Conservation (phyloP, 2,888 invertebrate genomes). For the Torymus texanus region DNA sequence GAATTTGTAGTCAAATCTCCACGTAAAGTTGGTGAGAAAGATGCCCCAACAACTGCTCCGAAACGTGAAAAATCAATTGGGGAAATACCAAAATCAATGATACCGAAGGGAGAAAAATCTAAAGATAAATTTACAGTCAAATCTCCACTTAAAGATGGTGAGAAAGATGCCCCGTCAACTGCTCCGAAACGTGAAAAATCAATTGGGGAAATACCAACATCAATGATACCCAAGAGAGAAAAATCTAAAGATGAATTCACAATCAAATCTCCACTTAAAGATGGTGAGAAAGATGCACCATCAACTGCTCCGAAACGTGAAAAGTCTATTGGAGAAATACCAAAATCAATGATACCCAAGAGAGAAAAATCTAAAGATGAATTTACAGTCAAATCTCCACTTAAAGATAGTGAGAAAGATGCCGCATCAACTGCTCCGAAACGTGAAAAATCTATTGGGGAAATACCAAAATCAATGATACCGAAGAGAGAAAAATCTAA, state of each 20-base stretch:
- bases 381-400: neutral
- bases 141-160: conserved; percentile 3
- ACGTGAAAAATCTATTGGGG: too few species aligned
- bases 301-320: too few species aligned
- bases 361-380: neutral
- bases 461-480: too few species aligned
- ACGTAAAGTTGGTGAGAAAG: neutral
- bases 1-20: conserved; percentile 31
- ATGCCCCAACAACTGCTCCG: too few species aligned
- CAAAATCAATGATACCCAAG: too few species aligned
- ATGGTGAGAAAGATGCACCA: too few species aligned
- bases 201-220: too few species aligned
- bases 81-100: conserved; percentile 48
- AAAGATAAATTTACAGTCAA: conserved; percentile 41
- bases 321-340: too few species aligned
- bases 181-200: too few species aligned
- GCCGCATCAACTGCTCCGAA: too few species aligned
- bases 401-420: too few species aligned
- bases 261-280: conserved; percentile 8
- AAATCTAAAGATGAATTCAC: conserved; percentile 38
- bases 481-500: conserved; percentile 27
- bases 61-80: conserved; percentile 35
- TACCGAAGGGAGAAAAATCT: conserved; percentile 42
- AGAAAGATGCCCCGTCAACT: too few species aligned
- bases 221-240: neutral